phyloP scores from a whole-genome alignment of 2,888 invertebrate species.

The Dasypogon diadema region DNA sequence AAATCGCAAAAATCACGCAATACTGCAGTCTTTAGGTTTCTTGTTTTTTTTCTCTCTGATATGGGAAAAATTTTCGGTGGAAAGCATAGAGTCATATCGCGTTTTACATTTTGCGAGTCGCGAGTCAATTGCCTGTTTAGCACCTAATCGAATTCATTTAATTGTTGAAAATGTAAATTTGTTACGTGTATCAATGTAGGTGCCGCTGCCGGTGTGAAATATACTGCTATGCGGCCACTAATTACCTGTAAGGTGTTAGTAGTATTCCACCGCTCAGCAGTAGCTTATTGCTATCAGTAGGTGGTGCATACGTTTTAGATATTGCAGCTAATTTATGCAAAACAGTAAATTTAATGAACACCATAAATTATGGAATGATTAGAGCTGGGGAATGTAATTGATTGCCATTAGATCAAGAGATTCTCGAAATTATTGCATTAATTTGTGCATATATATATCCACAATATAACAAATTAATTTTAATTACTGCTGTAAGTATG shows the following conservation, averaged over 20 bases:
- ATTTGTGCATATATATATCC: too few species aligned
- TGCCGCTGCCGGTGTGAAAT: neutral
- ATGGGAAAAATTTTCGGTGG: slow-evolving; percentile 2
- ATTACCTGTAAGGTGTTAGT: neutral
- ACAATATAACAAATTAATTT: too few species aligned
- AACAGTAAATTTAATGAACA: neutral
- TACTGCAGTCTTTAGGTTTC: slow-evolving; percentile 25
- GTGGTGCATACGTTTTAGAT: neutral
- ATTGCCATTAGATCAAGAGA: too few species aligned
- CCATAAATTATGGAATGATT: neutral
- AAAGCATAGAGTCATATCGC: slow-evolving; percentile 27
- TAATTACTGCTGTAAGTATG: too few species aligned
- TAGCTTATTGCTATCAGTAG: slow-evolving; percentile 1
- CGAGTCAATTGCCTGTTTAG: slow-evolving; percentile 53
- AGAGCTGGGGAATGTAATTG: too few species aligned
- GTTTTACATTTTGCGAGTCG: slow-evolving; percentile 46
- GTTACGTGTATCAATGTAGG: neutral
- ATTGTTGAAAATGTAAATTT: slow-evolving; percentile 52
- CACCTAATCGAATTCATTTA: slow-evolving; percentile 54
- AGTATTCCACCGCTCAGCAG: neutral
- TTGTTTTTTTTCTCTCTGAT: neutral
- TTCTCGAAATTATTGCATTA: too few species aligned
- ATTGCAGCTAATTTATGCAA: neutral
- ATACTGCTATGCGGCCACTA: neutral
- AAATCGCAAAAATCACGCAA: slow-evolving; percentile 28